Percentiles rank a stretch among this genome's conserved stretches.
phyloP scores from a whole-genome alignment of 2,113 vertebrate species.

The Telmatochromis sp. region DNA sequence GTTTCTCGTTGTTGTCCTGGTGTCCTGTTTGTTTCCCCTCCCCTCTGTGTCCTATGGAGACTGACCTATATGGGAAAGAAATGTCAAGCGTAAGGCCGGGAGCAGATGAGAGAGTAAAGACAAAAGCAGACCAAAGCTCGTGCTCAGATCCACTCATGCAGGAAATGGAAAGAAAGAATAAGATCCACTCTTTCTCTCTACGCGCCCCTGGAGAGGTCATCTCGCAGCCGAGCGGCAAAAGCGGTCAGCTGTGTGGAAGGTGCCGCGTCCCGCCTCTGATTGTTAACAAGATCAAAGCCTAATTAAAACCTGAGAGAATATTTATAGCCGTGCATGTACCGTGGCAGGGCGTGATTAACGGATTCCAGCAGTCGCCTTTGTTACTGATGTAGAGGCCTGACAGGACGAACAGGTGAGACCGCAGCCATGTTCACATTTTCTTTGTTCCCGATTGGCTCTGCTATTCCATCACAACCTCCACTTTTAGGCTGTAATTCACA shows the following conservation, averaged over 20 bases:
- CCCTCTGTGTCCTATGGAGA: slow-evolving; percentile 25
- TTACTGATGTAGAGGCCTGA: neutral
- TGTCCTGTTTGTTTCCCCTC: neutral
- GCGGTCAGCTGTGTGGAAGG: neutral
- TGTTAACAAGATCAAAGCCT: slow-evolving; percentile 27
- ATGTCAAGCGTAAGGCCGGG: slow-evolving; percentile 53
- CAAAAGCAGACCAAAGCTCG: slow-evolving; percentile 61
- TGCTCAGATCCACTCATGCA: slow-evolving; percentile 64
- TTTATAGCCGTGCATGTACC: neutral
- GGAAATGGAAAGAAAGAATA: slow-evolving; percentile 64
- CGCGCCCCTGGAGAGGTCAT: slow-evolving; percentile 35
- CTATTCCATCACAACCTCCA: neutral
- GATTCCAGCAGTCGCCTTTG: neutral
- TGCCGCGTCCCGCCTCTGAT: neutral
- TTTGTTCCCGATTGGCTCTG: neutral
- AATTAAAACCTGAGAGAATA: slow-evolving; percentile 38
- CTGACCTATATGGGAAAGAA: slow-evolving; percentile 65
- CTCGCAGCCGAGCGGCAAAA: slow-evolving; percentile 4
- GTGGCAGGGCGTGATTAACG: neutral
- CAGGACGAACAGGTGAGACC: neutral
- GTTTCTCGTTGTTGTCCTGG: neutral
- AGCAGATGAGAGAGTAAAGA: slow-evolving; percentile 49
- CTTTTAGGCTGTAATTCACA: neutral
- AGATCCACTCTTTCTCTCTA: slow-evolving; percentile 25
- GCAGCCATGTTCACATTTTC: neutral